Conservation (phyloP, 1,140 invertebrate genomes). For the Zaprionus davidi region DNA sequence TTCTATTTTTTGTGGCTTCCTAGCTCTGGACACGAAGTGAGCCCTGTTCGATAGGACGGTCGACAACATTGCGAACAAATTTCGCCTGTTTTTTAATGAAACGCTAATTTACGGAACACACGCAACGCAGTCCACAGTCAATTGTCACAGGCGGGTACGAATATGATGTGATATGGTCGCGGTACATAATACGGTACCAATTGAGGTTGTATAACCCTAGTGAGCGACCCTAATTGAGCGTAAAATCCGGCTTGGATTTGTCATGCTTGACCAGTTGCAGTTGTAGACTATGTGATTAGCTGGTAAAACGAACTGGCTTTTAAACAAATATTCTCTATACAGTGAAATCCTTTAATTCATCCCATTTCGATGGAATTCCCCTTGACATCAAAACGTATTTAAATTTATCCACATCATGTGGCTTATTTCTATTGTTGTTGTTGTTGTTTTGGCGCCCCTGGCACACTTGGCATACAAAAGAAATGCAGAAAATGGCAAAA, state of each 20-base stretch:
- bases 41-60: constrained; percentile 35
- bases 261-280: background rate
- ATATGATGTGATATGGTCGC: background rate
- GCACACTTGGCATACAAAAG: constrained; percentile 43
- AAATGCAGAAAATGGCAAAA: background rate
- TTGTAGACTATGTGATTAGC: background rate
- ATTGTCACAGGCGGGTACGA: constrained; percentile 36
- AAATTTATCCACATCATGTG: constrained; percentile 28
- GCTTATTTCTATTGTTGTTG: constrained; percentile 3
- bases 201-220: background rate
- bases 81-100: constrained; percentile 76
- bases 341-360: background rate
- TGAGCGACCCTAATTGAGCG: background rate
- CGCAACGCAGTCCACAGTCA: constrained; percentile 40
- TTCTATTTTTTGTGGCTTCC: constrained; percentile 8
- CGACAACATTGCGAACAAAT: constrained; percentile 80
- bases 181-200: background rate
- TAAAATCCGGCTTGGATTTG: background rate
- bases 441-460: constrained; percentile 31
- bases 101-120: constrained; percentile 75
- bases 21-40: constrained; percentile 15
- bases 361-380: background rate
- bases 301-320: background rate
- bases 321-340: background rate
- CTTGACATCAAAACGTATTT: constrained; percentile 20